phyloP scores from a whole-genome alignment of 2,797 vertebrate species.

The Gastrophryne carolinensis region DNA sequence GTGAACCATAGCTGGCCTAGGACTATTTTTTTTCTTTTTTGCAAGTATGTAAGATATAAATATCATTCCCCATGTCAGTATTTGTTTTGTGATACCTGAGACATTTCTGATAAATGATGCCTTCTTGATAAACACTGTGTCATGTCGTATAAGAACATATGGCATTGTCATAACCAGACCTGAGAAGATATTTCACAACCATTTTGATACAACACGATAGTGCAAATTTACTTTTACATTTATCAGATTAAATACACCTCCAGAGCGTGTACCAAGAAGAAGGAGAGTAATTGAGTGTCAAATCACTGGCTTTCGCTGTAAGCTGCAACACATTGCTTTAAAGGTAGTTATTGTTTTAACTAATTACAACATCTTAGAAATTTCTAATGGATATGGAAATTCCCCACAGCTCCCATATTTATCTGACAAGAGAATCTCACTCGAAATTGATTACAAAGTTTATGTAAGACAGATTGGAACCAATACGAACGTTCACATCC shows the following conservation, averaged over 20 bases:
- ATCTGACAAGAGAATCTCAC: conserved; percentile 46
- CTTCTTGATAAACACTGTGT: conserved; percentile 11
- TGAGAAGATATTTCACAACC: conserved; percentile 20
- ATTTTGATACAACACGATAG: conserved; percentile 25
- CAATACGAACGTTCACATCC: conserved; percentile 40
- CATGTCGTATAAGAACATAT: conserved; percentile 40
- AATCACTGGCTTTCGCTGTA: conserved; percentile 23
- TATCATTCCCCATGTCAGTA: not conserved
- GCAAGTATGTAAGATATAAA: conserved; percentile 5
- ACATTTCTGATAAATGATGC: conserved; percentile 20
- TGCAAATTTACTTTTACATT: conserved; percentile 39
- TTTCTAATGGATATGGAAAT: conserved; percentile 46
- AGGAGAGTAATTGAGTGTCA: conserved; percentile 35
- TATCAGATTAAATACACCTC: conserved; percentile 44
- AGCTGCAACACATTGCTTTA: conserved; percentile 15
- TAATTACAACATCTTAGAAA: conserved; percentile 42
- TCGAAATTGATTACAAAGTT: conserved; percentile 52
- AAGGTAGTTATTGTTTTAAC: conserved; percentile 31
- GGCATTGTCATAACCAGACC: conserved; percentile 8
- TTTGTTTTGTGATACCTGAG: conserved; percentile 15
- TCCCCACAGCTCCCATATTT: conserved; percentile 33
- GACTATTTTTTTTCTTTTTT: no score
- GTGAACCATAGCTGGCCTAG: no score
- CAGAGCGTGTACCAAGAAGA: conserved; percentile 10
- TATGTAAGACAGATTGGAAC: conserved; percentile 53